Evolutionary conservation across 30 jellyfish, hydroid and myxozoan genomes (phyloP).

Genomic region (Rhopilema esculentum): DNA sequence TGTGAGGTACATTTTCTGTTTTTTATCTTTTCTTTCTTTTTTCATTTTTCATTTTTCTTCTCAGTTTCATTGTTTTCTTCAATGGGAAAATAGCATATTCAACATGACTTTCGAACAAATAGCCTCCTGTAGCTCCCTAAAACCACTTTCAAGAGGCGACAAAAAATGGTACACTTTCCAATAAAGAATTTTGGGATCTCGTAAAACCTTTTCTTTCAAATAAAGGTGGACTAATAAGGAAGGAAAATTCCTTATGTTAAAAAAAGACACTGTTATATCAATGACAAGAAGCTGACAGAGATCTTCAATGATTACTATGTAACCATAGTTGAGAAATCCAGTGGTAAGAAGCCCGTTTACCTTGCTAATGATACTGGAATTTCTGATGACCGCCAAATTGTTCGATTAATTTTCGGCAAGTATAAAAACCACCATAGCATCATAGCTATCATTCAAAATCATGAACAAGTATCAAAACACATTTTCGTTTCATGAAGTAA

Average conservation of each 20-base stretch:
- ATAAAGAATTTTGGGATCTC: constrained; percentile 46
- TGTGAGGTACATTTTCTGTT: too few relatives aligned
- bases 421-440: constrained; percentile 5
- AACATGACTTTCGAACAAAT: too few relatives aligned
- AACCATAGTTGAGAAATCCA: background rate
- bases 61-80: too few relatives aligned
- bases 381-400: too few relatives aligned
- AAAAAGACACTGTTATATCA: background rate
- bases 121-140: too few relatives aligned
- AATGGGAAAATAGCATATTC: too few relatives aligned
- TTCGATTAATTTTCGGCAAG: background rate
- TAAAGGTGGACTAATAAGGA: too few relatives aligned
- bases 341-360: constrained; percentile 12
- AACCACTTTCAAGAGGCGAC: constrained; percentile 4
- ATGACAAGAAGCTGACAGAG: constrained; percentile 2
- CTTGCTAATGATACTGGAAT: too few relatives aligned
- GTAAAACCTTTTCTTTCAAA: constrained; percentile 20
- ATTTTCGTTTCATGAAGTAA: background rate
- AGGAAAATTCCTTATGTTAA: constrained; percentile 12
- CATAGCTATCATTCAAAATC: background rate
- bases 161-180: too few relatives aligned
- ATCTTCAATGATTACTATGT: background rate
- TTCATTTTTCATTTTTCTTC: too few relatives aligned
- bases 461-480: too few relatives aligned
- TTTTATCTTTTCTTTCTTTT: too few relatives aligned